Evolutionary conservation across 2,797 vertebrate genomes (phyloP), one percentile per base, ranked within the genome.

Genomic region (Loriculus beryllinus): DNA sequence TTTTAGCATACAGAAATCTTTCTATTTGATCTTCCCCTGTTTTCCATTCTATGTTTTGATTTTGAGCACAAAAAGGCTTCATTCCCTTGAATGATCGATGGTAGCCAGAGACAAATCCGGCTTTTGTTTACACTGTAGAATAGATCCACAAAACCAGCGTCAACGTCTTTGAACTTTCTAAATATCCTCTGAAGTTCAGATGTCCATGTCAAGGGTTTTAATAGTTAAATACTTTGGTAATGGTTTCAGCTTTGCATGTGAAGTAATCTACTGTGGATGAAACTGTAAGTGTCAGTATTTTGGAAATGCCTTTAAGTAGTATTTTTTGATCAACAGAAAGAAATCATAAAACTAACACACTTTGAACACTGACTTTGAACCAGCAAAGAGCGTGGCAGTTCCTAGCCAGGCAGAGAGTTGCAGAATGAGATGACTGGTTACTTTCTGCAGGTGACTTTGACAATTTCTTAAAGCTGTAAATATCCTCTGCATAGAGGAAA

Each of bases 291-390:
- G 21, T 47, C 51, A 64, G 15, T 79, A 23, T 77, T 86, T 80
- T 64, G n/a, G 52, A 78, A 93, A 71, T 85, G 31, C 68, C 56
- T n/a, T 85, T 82, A 74, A 74, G 76, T 65, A 68, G 42, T 60
- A 62, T 57, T 90, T 54, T 67, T 88, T 92, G 81, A 94, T 94
- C 64, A 91, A 31, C 64, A 92, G 75, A 88, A 92, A 47, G 49
- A 87, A 91, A 69, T 78, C 29, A 1, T 28, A 17, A 29, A 57
- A 63, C 28, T 23, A 25, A 42, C 23, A 47, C 22, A 6, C 62
- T 77, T 90, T 35, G 60, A 92, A 90, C n/a, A 49, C 26, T 54
- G 33, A 4, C 49, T 35, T 35, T 74, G 56, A 74, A 83, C 14
- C 43, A 70, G 42, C 52, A 65, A 69, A 65, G 45, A 77, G n/a